phyloP scores from a whole-genome alignment of 2,888 invertebrate species.

The Apodemia duryi region DNA sequence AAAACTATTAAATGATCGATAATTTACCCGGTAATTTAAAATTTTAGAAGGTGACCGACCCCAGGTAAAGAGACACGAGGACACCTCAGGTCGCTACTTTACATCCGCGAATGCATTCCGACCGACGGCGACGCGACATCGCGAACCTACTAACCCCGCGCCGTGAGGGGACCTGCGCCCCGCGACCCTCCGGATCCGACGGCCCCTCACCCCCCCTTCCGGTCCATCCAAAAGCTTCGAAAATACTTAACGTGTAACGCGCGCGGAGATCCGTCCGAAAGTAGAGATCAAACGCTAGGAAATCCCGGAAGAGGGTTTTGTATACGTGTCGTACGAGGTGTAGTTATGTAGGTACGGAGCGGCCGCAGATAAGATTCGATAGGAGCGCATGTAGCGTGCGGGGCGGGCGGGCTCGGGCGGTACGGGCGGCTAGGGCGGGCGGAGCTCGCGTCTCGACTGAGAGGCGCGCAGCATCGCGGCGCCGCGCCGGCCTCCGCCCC shows the following conservation, averaged over 20 bases:
- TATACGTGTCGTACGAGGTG: conserved; percentile 34
- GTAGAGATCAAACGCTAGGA: conserved; percentile 24
- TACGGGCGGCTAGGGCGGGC: conserved; percentile 78
- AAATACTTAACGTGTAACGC: conserved; percentile 69
- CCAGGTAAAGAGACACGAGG: conserved; percentile 67
- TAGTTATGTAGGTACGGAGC: conserved; percentile 47
- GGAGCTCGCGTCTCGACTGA: conserved; percentile 82
- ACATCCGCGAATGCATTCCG: conserved; percentile 79
- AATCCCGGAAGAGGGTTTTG: conserved; percentile 27
- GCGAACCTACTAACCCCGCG: conserved; percentile 79
- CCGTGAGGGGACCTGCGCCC: conserved; percentile 73
- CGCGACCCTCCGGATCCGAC: conserved; percentile 71
- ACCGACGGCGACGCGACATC: conserved; percentile 76
- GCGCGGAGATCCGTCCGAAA: conserved; percentile 50
- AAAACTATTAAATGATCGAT: neutral
- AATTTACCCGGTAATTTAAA: conserved; percentile 24
- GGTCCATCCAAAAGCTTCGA: conserved; percentile 74
- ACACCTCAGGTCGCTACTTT: conserved; percentile 75
- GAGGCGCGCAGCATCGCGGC: conserved; percentile 82
- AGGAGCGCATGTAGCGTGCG: conserved; percentile 55
- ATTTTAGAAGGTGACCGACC: conserved; percentile 56
- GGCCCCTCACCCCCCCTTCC: conserved; percentile 63
- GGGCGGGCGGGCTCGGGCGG: conserved; percentile 52
- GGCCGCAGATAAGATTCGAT: conserved; percentile 40
- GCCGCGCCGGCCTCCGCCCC: conserved; percentile 76